Evolutionary conservation across 2,888 invertebrate species (phyloP).

Genomic region (Atethmia centrago): DNA sequence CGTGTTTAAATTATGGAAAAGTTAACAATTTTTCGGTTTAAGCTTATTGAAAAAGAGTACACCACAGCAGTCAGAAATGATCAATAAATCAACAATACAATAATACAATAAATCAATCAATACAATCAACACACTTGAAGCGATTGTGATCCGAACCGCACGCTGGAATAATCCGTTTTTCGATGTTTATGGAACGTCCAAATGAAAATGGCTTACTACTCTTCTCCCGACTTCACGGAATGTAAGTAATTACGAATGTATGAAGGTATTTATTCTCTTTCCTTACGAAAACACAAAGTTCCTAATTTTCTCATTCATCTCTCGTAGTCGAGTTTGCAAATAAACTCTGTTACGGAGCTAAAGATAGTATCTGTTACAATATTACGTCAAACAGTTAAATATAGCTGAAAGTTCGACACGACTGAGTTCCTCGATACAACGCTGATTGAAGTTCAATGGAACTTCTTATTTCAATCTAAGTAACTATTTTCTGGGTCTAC

Average conservation of each 20-base stretch:
- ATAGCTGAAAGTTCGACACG: constrained; percentile 27
- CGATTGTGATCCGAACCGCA: not conserved
- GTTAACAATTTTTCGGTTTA: not conserved
- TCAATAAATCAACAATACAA: no score
- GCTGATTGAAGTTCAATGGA: constrained; percentile 22
- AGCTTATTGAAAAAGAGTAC: not conserved
- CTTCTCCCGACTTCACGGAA: not conserved
- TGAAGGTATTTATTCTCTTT: constrained; percentile 9
- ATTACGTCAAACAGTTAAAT: constrained; percentile 30
- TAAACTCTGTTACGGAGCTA: constrained; percentile 20
- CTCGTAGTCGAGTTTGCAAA: constrained; percentile 24
- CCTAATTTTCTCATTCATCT: constrained; percentile 13
- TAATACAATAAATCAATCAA: no score
- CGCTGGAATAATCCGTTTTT: not conserved
- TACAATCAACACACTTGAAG: no score
- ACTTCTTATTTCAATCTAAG: not conserved
- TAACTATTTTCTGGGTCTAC: not conserved
- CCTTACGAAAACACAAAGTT: not conserved
- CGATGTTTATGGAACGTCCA: not conserved
- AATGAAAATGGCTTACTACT: not conserved
- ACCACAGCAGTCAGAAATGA: not conserved
- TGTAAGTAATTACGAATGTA: constrained; percentile 12
- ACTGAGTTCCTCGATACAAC: constrained; percentile 10
- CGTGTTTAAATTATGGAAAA: constrained; percentile 12
- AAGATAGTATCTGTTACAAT: constrained; percentile 35